phyloP scores from a whole-genome alignment of 2,113 vertebrate genomes.

The Otus sunia region DNA sequence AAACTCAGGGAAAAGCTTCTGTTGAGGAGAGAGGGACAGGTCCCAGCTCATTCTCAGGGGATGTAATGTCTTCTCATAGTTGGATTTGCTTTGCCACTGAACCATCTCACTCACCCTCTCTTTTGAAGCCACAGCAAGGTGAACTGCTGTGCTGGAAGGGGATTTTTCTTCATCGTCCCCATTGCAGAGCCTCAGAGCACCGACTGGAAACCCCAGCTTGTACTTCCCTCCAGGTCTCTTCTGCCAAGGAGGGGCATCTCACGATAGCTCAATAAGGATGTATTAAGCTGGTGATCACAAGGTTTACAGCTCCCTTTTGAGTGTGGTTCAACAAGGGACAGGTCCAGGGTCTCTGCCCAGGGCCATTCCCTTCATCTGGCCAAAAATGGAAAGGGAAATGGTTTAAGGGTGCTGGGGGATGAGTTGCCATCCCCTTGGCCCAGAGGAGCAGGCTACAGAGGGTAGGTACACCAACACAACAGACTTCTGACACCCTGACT shows the following conservation, averaged over 20 bases:
- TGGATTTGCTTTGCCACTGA: background rate
- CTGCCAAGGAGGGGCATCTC: background rate
- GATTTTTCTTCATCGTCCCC: background rate
- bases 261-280: background rate
- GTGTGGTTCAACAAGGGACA: background rate
- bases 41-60: background rate
- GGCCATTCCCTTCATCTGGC: background rate
- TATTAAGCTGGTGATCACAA: background rate
- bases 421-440: background rate
- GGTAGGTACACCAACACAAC: background rate
- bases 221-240: background rate
- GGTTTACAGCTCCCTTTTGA: background rate
- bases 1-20: background rate
- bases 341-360: background rate
- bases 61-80: background rate
- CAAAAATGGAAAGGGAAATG: background rate
- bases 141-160: background rate
- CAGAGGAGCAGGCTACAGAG: background rate
- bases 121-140: background rate
- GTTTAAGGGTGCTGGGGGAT: background rate
- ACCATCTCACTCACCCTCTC: background rate
- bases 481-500: background rate
- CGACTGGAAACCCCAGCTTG: background rate
- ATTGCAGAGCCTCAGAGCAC: background rate
- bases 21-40: background rate